Percentiles rank a stretch among this genome's conserved stretches.
Conservation (phyloP, 2,113 vertebrate genomes). For the Apeltes quadracus region DNA sequence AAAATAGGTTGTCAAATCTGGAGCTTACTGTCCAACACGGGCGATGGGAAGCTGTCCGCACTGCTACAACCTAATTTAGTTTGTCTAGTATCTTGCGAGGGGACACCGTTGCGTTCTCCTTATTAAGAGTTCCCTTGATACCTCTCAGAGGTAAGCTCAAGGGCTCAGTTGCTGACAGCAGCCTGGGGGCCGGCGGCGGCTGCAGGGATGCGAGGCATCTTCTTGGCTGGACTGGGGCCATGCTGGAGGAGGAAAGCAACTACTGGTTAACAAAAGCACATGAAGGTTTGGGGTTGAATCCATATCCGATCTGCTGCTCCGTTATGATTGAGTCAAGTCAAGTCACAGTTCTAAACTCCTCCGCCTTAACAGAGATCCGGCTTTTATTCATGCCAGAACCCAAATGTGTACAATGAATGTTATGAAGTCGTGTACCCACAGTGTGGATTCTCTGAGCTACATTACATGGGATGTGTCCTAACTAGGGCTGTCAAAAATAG, state of each 20-base stretch:
- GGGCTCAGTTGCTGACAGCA: conserved; percentile 86
- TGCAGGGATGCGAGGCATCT: conserved; percentile 93
- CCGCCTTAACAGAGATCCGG: not conserved
- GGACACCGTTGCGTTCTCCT: not conserved
- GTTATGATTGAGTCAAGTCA: not conserved
- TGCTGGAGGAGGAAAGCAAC: conserved; percentile 78
- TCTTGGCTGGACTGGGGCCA: conserved; percentile 95
- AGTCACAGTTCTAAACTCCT: not conserved
- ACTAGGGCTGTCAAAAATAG: no score
- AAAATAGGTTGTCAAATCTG: not conserved
- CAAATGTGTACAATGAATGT: not conserved
- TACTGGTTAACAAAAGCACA: not conserved
- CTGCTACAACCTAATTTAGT: not conserved
- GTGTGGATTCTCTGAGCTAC: not conserved
- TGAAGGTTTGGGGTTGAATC: not conserved
- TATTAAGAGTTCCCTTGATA: conserved; percentile 15
- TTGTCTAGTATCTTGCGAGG: not conserved
- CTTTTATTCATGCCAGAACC: not conserved
- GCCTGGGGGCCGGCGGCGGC: conserved; percentile 75
- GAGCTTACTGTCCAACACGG: not conserved
- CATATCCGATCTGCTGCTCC: not conserved
- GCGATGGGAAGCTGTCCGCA: conserved; percentile 6
- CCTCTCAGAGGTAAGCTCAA: conserved; percentile 78
- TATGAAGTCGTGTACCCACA: not conserved
- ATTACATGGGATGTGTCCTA: not conserved